phyloP scores from a whole-genome alignment of 2,888 invertebrate species.

The Habroteleia sp. region DNA sequence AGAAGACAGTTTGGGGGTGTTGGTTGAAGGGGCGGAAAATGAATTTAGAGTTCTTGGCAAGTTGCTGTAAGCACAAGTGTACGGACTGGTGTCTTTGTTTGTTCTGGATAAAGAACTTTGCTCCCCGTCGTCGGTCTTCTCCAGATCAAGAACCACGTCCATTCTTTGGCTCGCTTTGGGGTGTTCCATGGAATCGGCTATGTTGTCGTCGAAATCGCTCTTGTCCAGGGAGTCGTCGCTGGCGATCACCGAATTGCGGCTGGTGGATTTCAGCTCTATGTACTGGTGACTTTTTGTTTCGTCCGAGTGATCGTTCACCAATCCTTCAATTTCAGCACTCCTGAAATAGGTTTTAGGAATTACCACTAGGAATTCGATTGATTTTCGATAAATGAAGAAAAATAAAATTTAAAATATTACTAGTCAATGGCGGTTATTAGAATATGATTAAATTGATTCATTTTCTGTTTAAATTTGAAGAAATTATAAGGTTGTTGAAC shows the following conservation, averaged over 20 bases:
- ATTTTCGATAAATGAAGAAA: too few relatives aligned
- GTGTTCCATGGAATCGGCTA: slow-evolving; percentile 74
- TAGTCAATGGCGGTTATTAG: too few relatives aligned
- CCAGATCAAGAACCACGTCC: slow-evolving; percentile 74
- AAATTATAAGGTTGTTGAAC: too few relatives aligned
- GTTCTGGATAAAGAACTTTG: too few relatives aligned
- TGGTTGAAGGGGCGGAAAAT: slow-evolving; percentile 12
- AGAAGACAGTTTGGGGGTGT: slow-evolving; percentile 39
- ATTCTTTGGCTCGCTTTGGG: slow-evolving; percentile 75
- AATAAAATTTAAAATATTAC: too few relatives aligned
- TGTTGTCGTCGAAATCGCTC: slow-evolving; percentile 79
- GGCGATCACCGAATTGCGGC: slow-evolving; percentile 82
- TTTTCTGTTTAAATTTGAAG: too few relatives aligned
- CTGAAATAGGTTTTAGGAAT: too few relatives aligned
- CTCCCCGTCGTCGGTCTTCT: slow-evolving; percentile 75
- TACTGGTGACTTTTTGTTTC: slow-evolving; percentile 72
- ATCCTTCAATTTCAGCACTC: slow-evolving; percentile 74
- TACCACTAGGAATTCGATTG: too few relatives aligned
- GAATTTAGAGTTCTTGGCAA: slow-evolving; percentile 27
- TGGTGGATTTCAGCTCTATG: slow-evolving; percentile 81
- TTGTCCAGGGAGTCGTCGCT: slow-evolving; percentile 85
- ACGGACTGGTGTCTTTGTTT: slow-evolving; percentile 66
- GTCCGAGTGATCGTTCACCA: slow-evolving; percentile 65
- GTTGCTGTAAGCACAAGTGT: slow-evolving; percentile 22
- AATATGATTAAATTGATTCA: too few relatives aligned